A percentile compares a stretch with the other conserved stretches of the same genome.
Conservation (phyloP, 2,888 invertebrate genomes). For the Adelphocoris suturalis region DNA sequence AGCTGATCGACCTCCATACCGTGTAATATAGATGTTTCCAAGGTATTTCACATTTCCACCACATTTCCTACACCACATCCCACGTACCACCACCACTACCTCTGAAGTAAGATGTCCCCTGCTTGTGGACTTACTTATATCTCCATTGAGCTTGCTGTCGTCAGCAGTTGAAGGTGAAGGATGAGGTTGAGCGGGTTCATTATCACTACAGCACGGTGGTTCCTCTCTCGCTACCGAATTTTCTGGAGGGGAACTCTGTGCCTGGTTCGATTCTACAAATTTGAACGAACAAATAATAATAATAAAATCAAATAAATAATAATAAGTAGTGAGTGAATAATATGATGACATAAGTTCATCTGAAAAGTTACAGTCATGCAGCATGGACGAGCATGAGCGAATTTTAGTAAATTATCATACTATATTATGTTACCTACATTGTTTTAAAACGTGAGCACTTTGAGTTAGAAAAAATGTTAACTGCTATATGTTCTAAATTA, state of each 20-base stretch:
- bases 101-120: neutral
- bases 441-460: too few relatives aligned
- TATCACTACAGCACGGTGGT: neutral
- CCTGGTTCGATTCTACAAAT: slow-evolving; percentile 2
- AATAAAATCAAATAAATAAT: slow-evolving; percentile 16
- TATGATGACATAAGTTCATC: too few relatives aligned
- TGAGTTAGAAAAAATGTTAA: too few relatives aligned
- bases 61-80: neutral
- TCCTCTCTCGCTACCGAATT: slow-evolving; percentile 8
- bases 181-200: neutral
- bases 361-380: too few relatives aligned
- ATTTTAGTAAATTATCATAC: too few relatives aligned
- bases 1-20: too few relatives aligned
- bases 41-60: too few relatives aligned
- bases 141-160: slow-evolving; percentile 52
- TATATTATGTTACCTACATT: too few relatives aligned
- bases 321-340: neutral
- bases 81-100: neutral
- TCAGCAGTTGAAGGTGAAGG: slow-evolving; percentile 53
- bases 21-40: too few relatives aligned
- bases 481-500: too few relatives aligned
- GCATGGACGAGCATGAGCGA: too few relatives aligned
- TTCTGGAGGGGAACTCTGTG: slow-evolving; percentile 17
- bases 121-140: slow-evolving; percentile 43
- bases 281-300: neutral